Percentiles rank a stretch among this genome's conserved stretches.
Conservation (phyloP, 2,888 invertebrate species). For the Ptychoptera contaminata region DNA sequence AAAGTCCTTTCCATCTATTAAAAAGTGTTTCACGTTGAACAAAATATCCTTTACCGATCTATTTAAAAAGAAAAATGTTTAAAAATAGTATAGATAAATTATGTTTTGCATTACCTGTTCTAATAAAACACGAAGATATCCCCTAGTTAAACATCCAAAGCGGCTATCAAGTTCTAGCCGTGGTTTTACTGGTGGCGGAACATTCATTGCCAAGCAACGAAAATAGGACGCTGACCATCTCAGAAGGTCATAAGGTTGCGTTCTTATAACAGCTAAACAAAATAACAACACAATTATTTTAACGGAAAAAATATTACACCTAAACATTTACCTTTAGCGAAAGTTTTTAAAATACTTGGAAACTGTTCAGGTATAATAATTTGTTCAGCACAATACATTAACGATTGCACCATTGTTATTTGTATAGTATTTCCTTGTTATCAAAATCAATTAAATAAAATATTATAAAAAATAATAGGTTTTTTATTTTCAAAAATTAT, state of each 20-base stretch:
- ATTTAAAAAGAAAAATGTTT: slow-evolving; percentile 7
- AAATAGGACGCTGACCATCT: slow-evolving; percentile 76
- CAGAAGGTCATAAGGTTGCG: slow-evolving; percentile 74
- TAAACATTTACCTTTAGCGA: slow-evolving; percentile 46
- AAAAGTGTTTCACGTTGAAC: slow-evolving; percentile 23
- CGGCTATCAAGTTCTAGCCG: slow-evolving; percentile 60
- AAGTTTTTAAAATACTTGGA: slow-evolving; percentile 70
- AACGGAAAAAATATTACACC: neutral
- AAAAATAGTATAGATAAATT: neutral
- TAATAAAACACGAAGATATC: slow-evolving; percentile 59
- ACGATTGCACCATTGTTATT: slow-evolving; percentile 2
- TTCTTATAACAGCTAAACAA: slow-evolving; percentile 61
- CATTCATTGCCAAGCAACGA: slow-evolving; percentile 55
- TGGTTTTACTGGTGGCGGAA: slow-evolving; percentile 68
- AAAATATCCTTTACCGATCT: slow-evolving; percentile 20
- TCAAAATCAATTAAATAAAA: no score
- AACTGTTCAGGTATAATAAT: slow-evolving; percentile 69
- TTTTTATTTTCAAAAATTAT: no score
- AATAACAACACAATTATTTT: neutral
- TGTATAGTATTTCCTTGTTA: no score
- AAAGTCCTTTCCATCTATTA: slow-evolving; percentile 22
- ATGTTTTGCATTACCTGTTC: slow-evolving; percentile 45
- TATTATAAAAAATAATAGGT: no score
- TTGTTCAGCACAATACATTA: slow-evolving; percentile 63
- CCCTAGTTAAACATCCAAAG: slow-evolving; percentile 61